Percentiles rank a stretch among this genome's conserved stretches.
Conservation (phyloP, 2,113 vertebrate genomes). For the Jacana jacana region DNA sequence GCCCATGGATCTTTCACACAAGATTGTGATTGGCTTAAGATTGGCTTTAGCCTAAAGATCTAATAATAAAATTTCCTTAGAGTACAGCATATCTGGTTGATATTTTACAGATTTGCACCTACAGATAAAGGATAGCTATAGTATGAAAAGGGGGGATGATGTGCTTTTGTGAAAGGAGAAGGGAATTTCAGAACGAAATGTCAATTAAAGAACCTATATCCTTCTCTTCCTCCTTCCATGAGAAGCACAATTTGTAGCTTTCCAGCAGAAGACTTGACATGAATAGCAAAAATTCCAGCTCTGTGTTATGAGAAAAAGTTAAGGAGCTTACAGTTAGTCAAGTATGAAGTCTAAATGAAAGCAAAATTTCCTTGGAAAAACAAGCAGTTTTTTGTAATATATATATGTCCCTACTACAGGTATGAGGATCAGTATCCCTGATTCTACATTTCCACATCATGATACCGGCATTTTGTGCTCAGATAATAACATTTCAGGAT, state of each 20-base stretch:
- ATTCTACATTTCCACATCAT: constrained; percentile 14
- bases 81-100: background rate
- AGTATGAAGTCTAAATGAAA: background rate
- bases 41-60: background rate
- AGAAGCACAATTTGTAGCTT: background rate
- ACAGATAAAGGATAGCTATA: background rate
- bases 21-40: background rate
- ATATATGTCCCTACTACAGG: background rate
- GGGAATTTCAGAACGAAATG: background rate
- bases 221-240: background rate
- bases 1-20: background rate
- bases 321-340: background rate
- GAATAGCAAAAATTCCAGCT: background rate
- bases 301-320: background rate
- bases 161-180: background rate
- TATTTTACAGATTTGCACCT: background rate
- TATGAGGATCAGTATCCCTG: background rate
- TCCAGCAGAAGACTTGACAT: background rate
- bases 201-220: background rate
- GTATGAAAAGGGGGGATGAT: background rate
- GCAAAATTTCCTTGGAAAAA: background rate
- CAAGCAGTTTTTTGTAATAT: background rate
- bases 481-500: constrained; percentile 7
- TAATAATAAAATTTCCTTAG: background rate
- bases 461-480: background rate